Percentiles rank a stretch among this genome's conserved stretches.
Evolutionary conservation across 2,113 vertebrate species (phyloP).

Genomic region (Isurus oxyrinchus): DNA sequence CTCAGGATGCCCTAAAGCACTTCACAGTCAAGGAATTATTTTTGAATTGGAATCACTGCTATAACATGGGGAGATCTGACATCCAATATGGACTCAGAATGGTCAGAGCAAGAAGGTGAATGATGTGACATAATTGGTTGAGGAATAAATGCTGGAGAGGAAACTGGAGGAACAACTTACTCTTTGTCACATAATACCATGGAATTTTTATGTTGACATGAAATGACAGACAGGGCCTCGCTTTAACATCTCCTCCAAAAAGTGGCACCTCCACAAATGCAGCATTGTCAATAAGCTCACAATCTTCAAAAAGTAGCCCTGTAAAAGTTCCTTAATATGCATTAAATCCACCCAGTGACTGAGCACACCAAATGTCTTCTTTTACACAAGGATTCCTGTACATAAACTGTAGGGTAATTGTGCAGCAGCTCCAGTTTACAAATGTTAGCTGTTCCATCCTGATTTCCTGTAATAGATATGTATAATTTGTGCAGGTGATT

Average conservation of each 20-base stretch:
- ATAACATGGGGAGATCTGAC: background rate
- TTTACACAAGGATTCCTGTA: background rate
- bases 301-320: background rate
- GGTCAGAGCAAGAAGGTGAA: background rate
- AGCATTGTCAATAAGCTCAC: background rate
- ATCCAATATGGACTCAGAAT: background rate
- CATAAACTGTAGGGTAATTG: background rate
- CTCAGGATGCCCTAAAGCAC: background rate
- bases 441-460: background rate
- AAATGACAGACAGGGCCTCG: background rate
- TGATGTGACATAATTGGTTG: background rate
- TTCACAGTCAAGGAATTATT: background rate
- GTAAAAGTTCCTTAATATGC: background rate
- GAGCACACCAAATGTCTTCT: background rate
- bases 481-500: background rate
- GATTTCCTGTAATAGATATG: background rate
- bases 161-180: background rate
- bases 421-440: background rate
- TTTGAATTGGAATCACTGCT: background rate
- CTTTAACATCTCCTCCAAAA: background rate
- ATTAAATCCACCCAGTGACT: background rate
- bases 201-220: background rate
- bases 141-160: background rate
- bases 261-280: background rate
- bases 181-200: background rate